Percentiles rank a stretch among this genome's conserved stretches.
Conservation (phyloP, 2,113 vertebrate genomes). For the Apteryx mantelli region DNA sequence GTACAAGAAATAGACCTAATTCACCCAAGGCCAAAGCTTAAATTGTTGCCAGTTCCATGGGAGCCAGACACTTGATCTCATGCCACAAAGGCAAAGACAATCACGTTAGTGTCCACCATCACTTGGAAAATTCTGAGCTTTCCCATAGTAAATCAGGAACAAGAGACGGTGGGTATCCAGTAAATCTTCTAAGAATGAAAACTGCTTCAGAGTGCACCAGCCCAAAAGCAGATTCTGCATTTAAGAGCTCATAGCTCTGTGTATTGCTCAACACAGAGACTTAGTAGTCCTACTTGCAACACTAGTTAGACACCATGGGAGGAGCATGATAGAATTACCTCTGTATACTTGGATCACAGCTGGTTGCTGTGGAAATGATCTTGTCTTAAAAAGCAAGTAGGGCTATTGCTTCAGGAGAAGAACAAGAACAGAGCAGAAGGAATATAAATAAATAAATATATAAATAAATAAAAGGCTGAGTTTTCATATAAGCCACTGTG, state of each 20-base stretch:
- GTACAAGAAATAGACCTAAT: background rate
- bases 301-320: background rate
- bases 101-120: background rate
- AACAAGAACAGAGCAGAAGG: background rate
- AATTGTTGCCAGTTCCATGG: conserved; percentile 21
- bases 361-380: background rate
- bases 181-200: background rate
- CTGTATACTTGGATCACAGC: background rate
- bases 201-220: background rate
- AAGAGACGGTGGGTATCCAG: background rate
- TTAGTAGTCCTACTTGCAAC: background rate
- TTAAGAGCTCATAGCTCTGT: background rate
- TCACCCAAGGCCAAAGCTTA: conserved; percentile 3
- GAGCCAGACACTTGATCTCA: background rate
- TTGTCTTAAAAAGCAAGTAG: background rate
- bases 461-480: background rate
- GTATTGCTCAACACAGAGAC: background rate
- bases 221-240: background rate
- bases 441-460: background rate
- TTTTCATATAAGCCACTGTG: background rate
- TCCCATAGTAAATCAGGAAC: background rate
- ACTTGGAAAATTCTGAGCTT: background rate
- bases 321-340: background rate
- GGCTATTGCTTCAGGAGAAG: background rate
- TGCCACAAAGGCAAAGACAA: conserved; percentile 33